phyloP scores from a whole-genome alignment of 2,888 invertebrate genomes.

The Zygogramma bicolorata region DNA sequence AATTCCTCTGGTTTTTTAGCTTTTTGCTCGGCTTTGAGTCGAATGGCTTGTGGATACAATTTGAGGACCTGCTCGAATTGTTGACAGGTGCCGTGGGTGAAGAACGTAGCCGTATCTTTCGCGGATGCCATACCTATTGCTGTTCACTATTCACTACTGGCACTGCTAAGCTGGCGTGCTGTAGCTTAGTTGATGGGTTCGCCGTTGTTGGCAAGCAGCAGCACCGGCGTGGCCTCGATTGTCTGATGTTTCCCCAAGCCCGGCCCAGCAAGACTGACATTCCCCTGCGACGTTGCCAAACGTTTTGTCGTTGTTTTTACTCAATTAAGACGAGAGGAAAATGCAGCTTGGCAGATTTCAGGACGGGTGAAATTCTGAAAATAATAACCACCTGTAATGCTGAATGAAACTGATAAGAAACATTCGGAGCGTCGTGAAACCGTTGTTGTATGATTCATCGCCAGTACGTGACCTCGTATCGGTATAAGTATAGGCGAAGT shows the following conservation, averaged over 20 bases:
- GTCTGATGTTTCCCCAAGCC: slow-evolving; percentile 63
- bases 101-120: slow-evolving; percentile 90
- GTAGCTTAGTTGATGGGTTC: slow-evolving; percentile 46
- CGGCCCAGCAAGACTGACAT: slow-evolving; percentile 65
- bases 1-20: slow-evolving; percentile 94
- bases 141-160: slow-evolving; percentile 55
- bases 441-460: slow-evolving; percentile 38
- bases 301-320: slow-evolving; percentile 30
- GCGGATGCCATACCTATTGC: slow-evolving; percentile 60
- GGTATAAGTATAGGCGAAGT: not conserved
- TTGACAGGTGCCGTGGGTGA: slow-evolving; percentile 88
- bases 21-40: slow-evolving; percentile 90
- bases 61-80: slow-evolving; percentile 91
- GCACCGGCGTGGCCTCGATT: slow-evolving; percentile 60
- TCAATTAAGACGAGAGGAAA: slow-evolving; percentile 26
- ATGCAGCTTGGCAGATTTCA: slow-evolving; percentile 36
- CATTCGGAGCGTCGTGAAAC: slow-evolving; percentile 34
- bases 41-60: slow-evolving; percentile 91
- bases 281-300: slow-evolving; percentile 55
- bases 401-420: slow-evolving; percentile 44
- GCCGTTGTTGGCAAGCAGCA: slow-evolving; percentile 52
- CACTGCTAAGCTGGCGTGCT: slow-evolving; percentile 55
- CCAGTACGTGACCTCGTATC: slow-evolving; percentile 35
- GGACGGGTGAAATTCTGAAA: slow-evolving; percentile 40
- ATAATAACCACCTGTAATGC: slow-evolving; percentile 49